phyloP scores from a whole-genome alignment of 2,113 vertebrate species.

The Mystacornis crossleyi region DNA sequence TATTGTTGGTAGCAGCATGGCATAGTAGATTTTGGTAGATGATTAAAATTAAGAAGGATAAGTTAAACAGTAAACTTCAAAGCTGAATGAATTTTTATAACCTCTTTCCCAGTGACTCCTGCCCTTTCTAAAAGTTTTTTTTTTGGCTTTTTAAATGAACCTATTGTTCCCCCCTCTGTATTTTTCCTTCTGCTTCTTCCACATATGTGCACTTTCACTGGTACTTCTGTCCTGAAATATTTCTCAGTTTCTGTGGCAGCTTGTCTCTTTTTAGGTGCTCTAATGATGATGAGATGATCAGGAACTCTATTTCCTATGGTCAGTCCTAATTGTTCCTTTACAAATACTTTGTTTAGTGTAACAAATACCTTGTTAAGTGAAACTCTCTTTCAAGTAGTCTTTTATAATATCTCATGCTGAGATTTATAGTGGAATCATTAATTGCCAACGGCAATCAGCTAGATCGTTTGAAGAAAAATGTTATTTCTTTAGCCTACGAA shows the following conservation, averaged over 20 bases:
- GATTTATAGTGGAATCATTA: background rate
- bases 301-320: background rate
- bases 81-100: background rate
- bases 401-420: background rate
- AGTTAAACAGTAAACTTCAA: background rate
- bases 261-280: background rate
- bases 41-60: background rate
- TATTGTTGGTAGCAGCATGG: background rate
- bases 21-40: background rate
- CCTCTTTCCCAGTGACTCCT: background rate
- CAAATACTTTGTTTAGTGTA: background rate
- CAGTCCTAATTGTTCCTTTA: background rate
- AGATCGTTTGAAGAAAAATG: background rate
- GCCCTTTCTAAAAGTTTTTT: background rate
- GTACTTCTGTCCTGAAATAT: background rate
- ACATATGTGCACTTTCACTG: background rate
- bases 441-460: background rate
- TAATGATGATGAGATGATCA: background rate
- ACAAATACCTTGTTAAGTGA: background rate
- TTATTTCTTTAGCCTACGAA: background rate
- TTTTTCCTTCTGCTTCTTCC: background rate
- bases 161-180: background rate
- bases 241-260: background rate
- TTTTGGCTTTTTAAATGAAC: background rate
- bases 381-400: background rate